phyloP scores from a whole-genome alignment of 1,140 invertebrate genomes.

The Eurosta solidaginis region DNA sequence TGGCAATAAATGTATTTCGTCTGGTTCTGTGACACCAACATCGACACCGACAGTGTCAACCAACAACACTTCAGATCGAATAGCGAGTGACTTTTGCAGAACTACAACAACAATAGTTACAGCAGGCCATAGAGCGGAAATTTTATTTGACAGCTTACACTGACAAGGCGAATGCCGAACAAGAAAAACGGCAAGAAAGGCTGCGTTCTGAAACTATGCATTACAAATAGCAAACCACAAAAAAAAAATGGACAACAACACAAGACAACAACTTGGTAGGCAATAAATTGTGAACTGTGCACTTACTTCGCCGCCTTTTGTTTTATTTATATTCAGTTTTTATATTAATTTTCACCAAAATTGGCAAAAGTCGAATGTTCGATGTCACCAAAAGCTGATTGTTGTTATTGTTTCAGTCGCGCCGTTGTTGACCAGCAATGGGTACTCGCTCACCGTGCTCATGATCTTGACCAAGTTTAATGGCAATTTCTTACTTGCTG shows the following conservation, averaged over 20 bases:
- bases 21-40: not conserved
- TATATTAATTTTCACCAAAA: conserved; percentile 28
- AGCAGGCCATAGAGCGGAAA: not conserved
- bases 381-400: not conserved
- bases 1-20: not conserved
- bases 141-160: conserved; percentile 27
- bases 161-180: not conserved
- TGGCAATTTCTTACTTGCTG: not conserved
- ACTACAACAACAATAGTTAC: not conserved
- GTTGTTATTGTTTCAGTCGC: not conserved
- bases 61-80: not conserved
- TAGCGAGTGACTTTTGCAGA: not conserved
- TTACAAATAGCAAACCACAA: not conserved
- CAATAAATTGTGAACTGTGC: no score
- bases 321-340: conserved; percentile 13
- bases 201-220: no score
- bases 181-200: not conserved
- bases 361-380: conserved; percentile 21
- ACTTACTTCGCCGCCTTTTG: conserved; percentile 1
- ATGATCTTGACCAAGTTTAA: not conserved
- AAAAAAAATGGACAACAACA: not conserved
- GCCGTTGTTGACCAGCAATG: not conserved
- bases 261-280: no score
- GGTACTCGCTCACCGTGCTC: not conserved
- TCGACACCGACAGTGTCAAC: not conserved